Base-by-base conservation (phyloP, 2,113 vertebrate genomes). In the Siniperca chuatsi region DNA sequence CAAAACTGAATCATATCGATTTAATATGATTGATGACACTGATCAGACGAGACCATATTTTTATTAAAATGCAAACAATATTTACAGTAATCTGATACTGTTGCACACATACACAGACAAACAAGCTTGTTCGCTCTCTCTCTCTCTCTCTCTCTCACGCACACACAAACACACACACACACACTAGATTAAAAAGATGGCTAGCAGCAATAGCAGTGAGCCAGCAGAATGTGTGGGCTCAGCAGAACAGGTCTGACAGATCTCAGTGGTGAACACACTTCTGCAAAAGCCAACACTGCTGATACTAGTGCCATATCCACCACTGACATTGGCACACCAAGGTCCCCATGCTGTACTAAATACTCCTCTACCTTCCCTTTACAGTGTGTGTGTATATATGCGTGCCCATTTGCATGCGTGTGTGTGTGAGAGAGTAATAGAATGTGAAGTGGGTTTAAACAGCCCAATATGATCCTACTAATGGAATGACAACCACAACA, bases 321-420 rank as follows among this genome's bases (percentile, higher is more conserved):
- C 93, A 95, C 91, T 94, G 92, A 88, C 92, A 91, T 84, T 70
- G 89, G 79, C 90, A 91, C 85, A 58, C 87, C 84, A 89, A 88
- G 83, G 90, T 90, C 91, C 87, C 89, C 20, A 7, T 20, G 67
- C 88, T 83, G 71, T 82, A 89, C 84, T 76, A 89, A 91, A 92
- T 77, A 86, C 93, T 87, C 70, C 54, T 64, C 74, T 75, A 55
- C 58, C 69, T 72, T 73, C 65, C 25, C 35, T 75, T 55, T 35
- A 54, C 79, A 37, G 18, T 25, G 42, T 52, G 46, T 12, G 77
- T 33, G 60, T 57, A 60, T 48, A 70, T 48, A 55, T 44, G 37
- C 40, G 60, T 18, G 33, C n/a, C 4, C 8, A 9, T 44, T 25
- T 54, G 66, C 69, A 60, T 42, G 37, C 5, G 35, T 13, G 33